A percentile compares a stretch with the other conserved stretches of the same genome.
These are phyloP conservation scores for Tokudaia muenninki DNA, from an alignment of 2,797 vertebrate genomes.

Conservation along the genomic window DNA sequence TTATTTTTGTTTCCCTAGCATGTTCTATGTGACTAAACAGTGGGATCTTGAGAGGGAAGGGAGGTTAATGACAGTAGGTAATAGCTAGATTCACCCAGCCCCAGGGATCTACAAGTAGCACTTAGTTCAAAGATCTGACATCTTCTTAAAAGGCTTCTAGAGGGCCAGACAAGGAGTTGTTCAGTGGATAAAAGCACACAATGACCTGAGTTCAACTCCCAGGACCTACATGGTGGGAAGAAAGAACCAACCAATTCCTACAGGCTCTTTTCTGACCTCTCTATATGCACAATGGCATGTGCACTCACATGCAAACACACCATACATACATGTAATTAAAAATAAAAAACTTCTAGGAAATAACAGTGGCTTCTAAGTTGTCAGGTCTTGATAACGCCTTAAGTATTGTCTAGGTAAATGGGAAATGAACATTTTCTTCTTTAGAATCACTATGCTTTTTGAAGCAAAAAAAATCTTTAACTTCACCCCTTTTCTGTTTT, in stretches of 20 bases:
- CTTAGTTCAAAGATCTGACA: neutral
- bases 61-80: neutral
- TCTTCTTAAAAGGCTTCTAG: constrained; percentile 15
- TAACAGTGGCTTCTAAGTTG: constrained; percentile 14
- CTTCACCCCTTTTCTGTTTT: neutral
- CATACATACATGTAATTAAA: neutral
- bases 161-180: no score
- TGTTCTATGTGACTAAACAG: neutral
- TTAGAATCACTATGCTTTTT: constrained; percentile 8
- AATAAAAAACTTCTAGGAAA: constrained; percentile 21
- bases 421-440: constrained; percentile 2
- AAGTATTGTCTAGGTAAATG: neutral
- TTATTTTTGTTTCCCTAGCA: neutral
- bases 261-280: neutral
- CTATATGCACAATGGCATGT: neutral
- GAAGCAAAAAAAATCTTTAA: constrained; percentile 47
- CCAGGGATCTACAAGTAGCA: neutral
- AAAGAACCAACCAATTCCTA: neutral
- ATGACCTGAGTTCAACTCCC: neutral
- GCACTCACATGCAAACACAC: neutral
- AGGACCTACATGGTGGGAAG: neutral
- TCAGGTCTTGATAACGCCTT: neutral
- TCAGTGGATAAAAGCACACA: neutral
- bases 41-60: neutral
- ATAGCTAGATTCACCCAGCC: neutral